phyloP scores from a whole-genome alignment of 2,888 invertebrate species.

The Tiliacea citrago region DNA sequence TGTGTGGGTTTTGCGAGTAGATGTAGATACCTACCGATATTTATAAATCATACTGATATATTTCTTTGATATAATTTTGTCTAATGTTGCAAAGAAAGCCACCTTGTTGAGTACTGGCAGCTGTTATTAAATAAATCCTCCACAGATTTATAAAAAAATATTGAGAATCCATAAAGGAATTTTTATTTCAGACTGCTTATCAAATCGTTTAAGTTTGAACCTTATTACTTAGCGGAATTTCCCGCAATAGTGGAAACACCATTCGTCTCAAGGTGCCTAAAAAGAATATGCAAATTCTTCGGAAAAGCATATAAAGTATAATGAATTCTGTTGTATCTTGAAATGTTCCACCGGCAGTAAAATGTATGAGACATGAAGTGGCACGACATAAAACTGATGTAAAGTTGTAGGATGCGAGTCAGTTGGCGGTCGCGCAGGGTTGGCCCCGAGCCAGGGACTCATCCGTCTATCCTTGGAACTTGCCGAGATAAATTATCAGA shows the following conservation, averaged over 20 bases:
- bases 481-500: slow-evolving; percentile 73
- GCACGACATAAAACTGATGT: slow-evolving; percentile 62
- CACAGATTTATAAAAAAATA: not conserved
- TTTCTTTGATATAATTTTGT: not conserved
- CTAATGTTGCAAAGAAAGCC: not conserved
- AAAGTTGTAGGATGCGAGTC: slow-evolving; percentile 64
- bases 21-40: not conserved
- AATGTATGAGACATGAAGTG: slow-evolving; percentile 62
- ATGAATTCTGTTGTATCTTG: slow-evolving; percentile 52
- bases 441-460: slow-evolving; percentile 75
- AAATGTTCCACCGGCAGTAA: slow-evolving; percentile 50
- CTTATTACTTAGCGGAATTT: not conserved
- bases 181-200: not conserved
- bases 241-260: not conserved
- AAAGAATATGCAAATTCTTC: slow-evolving; percentile 34
- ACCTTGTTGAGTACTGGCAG: not conserved
- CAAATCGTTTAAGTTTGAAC: not conserved
- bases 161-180: not conserved
- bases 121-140: not conserved
- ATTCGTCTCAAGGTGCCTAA: not conserved
- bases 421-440: slow-evolving; percentile 56
- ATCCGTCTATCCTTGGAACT: slow-evolving; percentile 66
- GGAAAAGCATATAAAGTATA: slow-evolving; percentile 37
- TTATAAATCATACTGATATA: not conserved
- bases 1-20: not conserved